phyloP scores from a whole-genome alignment of 1,140 invertebrate genomes.

The Liolophura sinensis region DNA sequence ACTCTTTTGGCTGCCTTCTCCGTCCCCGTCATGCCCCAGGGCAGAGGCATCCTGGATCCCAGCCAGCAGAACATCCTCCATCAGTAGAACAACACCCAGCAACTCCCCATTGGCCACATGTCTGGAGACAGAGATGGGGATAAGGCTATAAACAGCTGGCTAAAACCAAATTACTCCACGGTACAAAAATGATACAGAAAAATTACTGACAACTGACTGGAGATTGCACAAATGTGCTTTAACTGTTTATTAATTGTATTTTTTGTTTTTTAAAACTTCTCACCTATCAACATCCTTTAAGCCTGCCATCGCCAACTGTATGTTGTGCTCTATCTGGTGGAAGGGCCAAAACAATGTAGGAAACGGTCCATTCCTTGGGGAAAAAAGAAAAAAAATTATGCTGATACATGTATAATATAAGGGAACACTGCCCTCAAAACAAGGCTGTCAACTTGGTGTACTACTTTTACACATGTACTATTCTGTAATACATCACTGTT shows the following conservation, averaged over 20 bases:
- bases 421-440: too few species aligned
- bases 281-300: slow-evolving; percentile 57
- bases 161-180: too few species aligned
- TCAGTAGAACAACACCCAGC: slow-evolving; percentile 52
- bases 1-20: not conserved
- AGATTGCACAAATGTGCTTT: too few species aligned
- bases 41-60: slow-evolving; percentile 37
- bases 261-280: too few species aligned
- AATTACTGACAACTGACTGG: too few species aligned
- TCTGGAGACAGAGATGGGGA: slow-evolving; percentile 25
- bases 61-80: slow-evolving; percentile 54
- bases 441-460: too few species aligned
- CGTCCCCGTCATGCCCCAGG: slow-evolving; percentile 4
- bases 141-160: too few species aligned
- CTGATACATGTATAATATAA: too few species aligned
- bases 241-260: too few species aligned
- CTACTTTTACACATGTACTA: too few species aligned
- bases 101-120: slow-evolving; percentile 58
- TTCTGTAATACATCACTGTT: not conserved
- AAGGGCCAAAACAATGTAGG: slow-evolving; percentile 50
- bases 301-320: slow-evolving; percentile 53
- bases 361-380: slow-evolving; percentile 50
- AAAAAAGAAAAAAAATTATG: slow-evolving; percentile 13
- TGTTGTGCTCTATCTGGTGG: slow-evolving; percentile 49
- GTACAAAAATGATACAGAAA: too few species aligned